Base-by-base conservation (phyloP, 2,113 vertebrate genomes). In the Heterochromis multidens region DNA sequence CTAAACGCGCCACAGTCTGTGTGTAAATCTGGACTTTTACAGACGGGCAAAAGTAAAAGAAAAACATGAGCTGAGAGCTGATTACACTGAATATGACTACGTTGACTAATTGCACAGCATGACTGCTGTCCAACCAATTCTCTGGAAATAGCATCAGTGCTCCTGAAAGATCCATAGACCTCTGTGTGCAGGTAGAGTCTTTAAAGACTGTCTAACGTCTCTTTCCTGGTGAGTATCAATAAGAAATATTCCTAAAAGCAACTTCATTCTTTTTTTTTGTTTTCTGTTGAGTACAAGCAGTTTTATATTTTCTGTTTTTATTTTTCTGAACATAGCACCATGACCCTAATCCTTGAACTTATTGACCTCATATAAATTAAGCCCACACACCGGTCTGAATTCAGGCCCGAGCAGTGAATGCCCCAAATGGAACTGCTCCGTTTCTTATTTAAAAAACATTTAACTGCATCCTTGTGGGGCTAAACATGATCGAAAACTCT, bases 401-500 rank as follows among this genome's bases (percentile, higher is more conserved):
- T 13, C 12, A 13, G 43, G 13, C 43, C 13, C 2, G 43, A 46
- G 10, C n/a, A 13, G 49, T 33, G 60, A n/a, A 46, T 16, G 43
- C 16, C 13, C 43, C 5, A 49, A 67, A 40, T 67, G 1, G 43
- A 16, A 43, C n/a, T 0, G 1, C n/a, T 6, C n/a, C 3, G 33
- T 65, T 40, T 23, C 0, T 59, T 40, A 65, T 23, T 9, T 14
- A 23, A 0, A 23, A 0, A 40, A 23, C 6, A 23, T 16, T 3
- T 23, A 12, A 65, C 25, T 40, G 37, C 35, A 23, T 37, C 21
- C 40, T 13, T 65, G 35, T 25, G 29, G 2, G 33, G 35, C 0
- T 43, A 10, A 67, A 43, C 35, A 0, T n/a, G n/a, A 40, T 43
- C n/a, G 0, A 25, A 25, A 65, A 40, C 21, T 40, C 12, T 37